Percentiles rank a stretch among this genome's conserved stretches.
These are phyloP conservation scores for Noctilio leporinus DNA, from an alignment of 2,113 vertebrate genomes.

Conservation along the genomic window DNA sequence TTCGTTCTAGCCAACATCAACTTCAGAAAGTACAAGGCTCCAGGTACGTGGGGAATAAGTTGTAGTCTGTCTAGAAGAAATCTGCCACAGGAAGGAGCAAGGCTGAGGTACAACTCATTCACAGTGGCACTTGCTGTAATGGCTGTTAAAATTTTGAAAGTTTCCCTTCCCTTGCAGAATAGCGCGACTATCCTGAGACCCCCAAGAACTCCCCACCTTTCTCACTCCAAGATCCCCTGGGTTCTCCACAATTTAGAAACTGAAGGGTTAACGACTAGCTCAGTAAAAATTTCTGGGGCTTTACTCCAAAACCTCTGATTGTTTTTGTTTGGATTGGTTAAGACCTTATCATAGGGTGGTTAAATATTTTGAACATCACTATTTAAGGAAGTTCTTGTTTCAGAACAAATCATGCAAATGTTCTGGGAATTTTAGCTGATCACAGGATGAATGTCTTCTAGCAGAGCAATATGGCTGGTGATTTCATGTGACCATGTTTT, in stretches of 20 bases:
- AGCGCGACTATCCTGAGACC: background rate
- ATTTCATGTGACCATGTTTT: background rate
- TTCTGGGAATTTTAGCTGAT: background rate
- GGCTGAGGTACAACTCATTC: background rate
- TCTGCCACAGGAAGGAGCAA: background rate
- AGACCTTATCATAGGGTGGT: background rate
- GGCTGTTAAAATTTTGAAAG: background rate
- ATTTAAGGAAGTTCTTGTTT: background rate
- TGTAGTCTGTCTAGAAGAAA: background rate
- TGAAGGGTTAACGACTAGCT: background rate
- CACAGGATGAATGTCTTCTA: background rate
- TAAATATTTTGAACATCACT: background rate
- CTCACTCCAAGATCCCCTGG: background rate
- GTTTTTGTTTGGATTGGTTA: background rate
- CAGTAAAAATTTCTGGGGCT: background rate
- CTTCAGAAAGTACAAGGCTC: constrained; percentile 93
- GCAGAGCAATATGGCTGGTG: background rate
- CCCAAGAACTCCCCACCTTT: background rate
- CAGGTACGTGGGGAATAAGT: constrained; percentile 79
- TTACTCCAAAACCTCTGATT: background rate
- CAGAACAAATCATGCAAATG: background rate
- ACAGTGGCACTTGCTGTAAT: background rate
- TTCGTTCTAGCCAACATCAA: constrained; percentile 97
- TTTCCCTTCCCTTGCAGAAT: background rate
- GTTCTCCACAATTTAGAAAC: background rate